phyloP scores from a whole-genome alignment of 1,140 invertebrate genomes.

The Drosophila sturtevanti region DNA sequence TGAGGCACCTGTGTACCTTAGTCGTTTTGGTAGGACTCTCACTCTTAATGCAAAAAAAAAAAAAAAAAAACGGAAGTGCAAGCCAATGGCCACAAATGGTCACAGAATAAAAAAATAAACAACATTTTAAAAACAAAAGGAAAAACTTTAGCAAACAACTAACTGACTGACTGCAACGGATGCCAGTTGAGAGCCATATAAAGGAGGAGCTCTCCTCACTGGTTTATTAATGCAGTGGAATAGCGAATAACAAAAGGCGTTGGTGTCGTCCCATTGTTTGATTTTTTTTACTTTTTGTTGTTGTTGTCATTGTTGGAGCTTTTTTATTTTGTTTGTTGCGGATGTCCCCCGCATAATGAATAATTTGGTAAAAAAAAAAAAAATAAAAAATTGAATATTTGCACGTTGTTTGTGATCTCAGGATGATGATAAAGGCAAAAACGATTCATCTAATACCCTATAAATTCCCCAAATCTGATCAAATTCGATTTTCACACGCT shows the following conservation, averaged over 20 bases:
- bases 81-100: constrained; percentile 71
- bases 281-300: not conserved
- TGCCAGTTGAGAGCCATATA: constrained; percentile 46
- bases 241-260: constrained; percentile 29
- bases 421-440: not conserved
- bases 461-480: not conserved
- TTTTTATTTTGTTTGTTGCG: not conserved
- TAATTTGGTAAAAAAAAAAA: constrained; percentile 58
- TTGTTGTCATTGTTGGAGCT: not conserved
- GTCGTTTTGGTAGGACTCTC: constrained; percentile 2
- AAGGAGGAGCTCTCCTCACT: constrained; percentile 31
- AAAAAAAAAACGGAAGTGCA: constrained; percentile 62
- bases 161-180: constrained; percentile 32
- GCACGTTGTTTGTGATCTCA: not conserved
- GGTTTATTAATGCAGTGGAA: constrained; percentile 56
- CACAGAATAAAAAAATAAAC: constrained; percentile 15
- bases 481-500: not conserved
- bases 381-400: constrained; percentile 1
- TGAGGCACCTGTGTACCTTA: constrained; percentile 55
- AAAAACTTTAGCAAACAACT: constrained; percentile 41
- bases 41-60: constrained; percentile 22
- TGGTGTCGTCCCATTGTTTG: constrained; percentile 42
- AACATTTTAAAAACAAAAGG: constrained; percentile 33
- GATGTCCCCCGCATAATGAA: constrained; percentile 48
- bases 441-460: not conserved